phyloP scores from a whole-genome alignment of 2,113 vertebrate genomes.

The Butastur rufipennis region DNA sequence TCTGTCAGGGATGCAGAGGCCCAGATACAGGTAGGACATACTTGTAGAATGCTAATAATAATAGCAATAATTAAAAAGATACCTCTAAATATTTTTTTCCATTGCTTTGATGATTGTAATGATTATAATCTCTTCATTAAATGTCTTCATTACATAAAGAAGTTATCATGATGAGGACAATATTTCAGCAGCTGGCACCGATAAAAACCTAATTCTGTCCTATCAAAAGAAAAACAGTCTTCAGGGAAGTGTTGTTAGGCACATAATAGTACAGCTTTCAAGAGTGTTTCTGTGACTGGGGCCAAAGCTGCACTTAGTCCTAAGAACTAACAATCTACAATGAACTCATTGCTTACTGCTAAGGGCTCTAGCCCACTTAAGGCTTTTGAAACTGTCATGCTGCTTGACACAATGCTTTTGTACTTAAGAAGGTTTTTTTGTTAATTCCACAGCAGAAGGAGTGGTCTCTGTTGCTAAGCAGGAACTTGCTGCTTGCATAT shows the following conservation, averaged over 20 bases:
- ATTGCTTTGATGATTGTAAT: neutral
- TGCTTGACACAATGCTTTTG: neutral
- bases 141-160: neutral
- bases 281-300: neutral
- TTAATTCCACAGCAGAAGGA: neutral
- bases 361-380: neutral
- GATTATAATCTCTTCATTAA: neutral
- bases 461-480: neutral
- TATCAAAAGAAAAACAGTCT: neutral
- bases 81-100: neutral
- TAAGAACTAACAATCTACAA: neutral
- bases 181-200: neutral
- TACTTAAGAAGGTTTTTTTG: neutral
- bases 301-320: neutral
- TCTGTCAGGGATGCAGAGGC: conserved; percentile 88
- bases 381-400: neutral
- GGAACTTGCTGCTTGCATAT: neutral
- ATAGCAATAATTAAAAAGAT: neutral
- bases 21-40: conserved; percentile 88
- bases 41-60: neutral
- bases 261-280: neutral
- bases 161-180: neutral
- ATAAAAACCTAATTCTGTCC: neutral
- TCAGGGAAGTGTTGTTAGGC: neutral
- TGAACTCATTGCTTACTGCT: neutral